These are phyloP conservation scores for Eupeodes corollae DNA, from an alignment of 1,140 invertebrate genomes.

Conservation along the genomic window DNA sequence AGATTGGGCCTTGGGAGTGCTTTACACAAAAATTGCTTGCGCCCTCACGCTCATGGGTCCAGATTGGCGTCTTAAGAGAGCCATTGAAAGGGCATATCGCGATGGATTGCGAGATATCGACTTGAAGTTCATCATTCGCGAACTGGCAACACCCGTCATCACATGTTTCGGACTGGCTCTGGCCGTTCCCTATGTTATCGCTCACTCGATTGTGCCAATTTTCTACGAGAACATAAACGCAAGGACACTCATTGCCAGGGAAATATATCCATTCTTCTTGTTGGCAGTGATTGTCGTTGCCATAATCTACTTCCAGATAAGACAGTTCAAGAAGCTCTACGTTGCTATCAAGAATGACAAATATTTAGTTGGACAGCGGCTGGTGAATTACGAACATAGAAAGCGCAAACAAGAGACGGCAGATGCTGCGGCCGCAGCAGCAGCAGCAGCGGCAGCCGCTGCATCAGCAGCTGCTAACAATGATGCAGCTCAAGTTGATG, in stretches of 20 bases:
- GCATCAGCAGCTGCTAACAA: constrained; percentile 6
- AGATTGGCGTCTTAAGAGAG: constrained; percentile 82
- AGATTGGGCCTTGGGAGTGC: constrained; percentile 92
- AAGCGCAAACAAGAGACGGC: constrained; percentile 44
- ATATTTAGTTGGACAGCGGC: constrained; percentile 86
- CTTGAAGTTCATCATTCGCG: constrained; percentile 70
- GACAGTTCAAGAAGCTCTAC: constrained; percentile 87
- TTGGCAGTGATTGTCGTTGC: constrained; percentile 56
- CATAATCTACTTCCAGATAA: constrained; percentile 62
- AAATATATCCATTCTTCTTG: constrained; percentile 84
- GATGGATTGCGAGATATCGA: constrained; percentile 91
- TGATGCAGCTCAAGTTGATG: constrained; percentile 1
- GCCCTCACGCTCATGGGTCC: constrained; percentile 95
- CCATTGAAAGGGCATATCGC: constrained; percentile 79
- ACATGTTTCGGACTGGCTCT: constrained; percentile 75
- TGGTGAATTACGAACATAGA: constrained; percentile 89
- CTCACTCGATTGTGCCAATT: constrained; percentile 71
- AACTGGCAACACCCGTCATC: constrained; percentile 82
- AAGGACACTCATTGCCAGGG: constrained; percentile 66
- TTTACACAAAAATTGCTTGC: constrained; percentile 97
- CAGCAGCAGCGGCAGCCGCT: constrained; percentile 4
- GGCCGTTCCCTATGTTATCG: constrained; percentile 80
- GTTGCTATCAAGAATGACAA: constrained; percentile 99
- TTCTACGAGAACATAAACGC: constrained; percentile 60
- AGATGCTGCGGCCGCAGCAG: constrained; percentile 19